A percentile compares a stretch with the other conserved stretches of the same genome.
phyloP scores from a whole-genome alignment of 92 coral and sea anemone species.

The Porites divaricata region DNA sequence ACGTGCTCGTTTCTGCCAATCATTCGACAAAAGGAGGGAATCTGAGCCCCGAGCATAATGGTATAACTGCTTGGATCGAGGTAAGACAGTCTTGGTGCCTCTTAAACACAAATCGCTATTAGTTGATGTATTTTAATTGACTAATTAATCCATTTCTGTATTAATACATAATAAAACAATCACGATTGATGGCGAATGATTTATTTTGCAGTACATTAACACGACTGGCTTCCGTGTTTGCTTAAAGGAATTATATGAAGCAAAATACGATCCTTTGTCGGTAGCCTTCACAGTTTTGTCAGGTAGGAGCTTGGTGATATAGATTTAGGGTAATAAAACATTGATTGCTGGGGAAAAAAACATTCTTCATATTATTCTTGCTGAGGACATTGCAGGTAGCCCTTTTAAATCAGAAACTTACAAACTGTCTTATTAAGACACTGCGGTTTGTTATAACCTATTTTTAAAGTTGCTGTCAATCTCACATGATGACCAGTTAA shows the following conservation, averaged over 20 bases:
- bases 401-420: too few species aligned
- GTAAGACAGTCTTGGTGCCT: not conserved
- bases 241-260: slow-evolving; percentile 60
- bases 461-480: too few species aligned
- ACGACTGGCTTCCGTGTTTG: slow-evolving; percentile 73
- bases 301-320: slow-evolving; percentile 25
- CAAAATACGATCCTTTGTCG: slow-evolving; percentile 67
- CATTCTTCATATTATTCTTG: too few species aligned
- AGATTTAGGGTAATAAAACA: too few species aligned
- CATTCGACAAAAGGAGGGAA: slow-evolving; percentile 44
- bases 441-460: too few species aligned
- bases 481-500: too few species aligned
- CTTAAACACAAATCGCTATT: not conserved
- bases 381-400: too few species aligned
- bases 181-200: not conserved
- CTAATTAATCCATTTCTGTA: too few species aligned
- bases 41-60: slow-evolving; percentile 33
- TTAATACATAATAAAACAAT: too few species aligned
- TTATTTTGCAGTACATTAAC: slow-evolving; percentile 53
- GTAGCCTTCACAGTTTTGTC: slow-evolving; percentile 56
- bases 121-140: not conserved
- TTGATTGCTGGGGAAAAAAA: too few species aligned
- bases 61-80: slow-evolving; percentile 60
- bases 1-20: slow-evolving; percentile 43
- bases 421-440: too few species aligned